Conservation (phyloP, 2,888 invertebrate species). For the Epistrophe grossulariae region DNA sequence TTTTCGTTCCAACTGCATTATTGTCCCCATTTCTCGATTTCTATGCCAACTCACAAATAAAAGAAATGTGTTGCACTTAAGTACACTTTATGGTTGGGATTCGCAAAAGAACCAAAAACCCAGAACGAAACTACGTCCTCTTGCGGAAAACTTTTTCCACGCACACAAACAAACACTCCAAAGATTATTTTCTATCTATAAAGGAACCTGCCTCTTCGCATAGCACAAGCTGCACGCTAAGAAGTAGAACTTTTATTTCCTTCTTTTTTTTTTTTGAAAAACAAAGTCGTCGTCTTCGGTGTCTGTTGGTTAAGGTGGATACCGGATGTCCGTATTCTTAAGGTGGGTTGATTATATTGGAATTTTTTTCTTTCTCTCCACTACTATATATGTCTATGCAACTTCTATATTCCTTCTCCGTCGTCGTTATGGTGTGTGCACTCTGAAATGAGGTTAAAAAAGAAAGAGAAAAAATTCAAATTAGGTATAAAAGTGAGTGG, state of each 20-base stretch:
- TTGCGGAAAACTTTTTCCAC: slow-evolving; percentile 48
- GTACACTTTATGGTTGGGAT: slow-evolving; percentile 68
- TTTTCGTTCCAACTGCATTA: slow-evolving; percentile 67
- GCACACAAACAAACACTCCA: not conserved
- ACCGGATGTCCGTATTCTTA: slow-evolving; percentile 72
- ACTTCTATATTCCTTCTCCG: not conserved
- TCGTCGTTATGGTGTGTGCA: slow-evolving; percentile 33
- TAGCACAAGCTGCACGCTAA: not conserved
- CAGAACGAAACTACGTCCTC: slow-evolving; percentile 49
- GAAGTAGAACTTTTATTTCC: slow-evolving; percentile 16
- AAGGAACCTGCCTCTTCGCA: not conserved
- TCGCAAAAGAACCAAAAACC: slow-evolving; percentile 41
- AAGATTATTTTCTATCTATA: not conserved
- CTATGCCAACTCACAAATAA: slow-evolving; percentile 66
- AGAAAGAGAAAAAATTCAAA: slow-evolving; percentile 65
- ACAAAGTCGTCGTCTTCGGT: not conserved
- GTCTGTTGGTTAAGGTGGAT: slow-evolving; percentile 64
- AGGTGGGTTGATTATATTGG: slow-evolving; percentile 68
- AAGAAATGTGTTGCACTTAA: slow-evolving; percentile 74
- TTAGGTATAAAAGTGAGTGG: slow-evolving; percentile 72
- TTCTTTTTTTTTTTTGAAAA: not conserved
- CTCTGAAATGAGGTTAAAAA: slow-evolving; percentile 61
- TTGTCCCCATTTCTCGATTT: slow-evolving; percentile 72
- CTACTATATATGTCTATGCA: slow-evolving; percentile 19
- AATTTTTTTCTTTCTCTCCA: slow-evolving; percentile 38